Base-by-base conservation (phyloP, 2,797 vertebrate genomes). In the Gastrophryne carolinensis region DNA sequence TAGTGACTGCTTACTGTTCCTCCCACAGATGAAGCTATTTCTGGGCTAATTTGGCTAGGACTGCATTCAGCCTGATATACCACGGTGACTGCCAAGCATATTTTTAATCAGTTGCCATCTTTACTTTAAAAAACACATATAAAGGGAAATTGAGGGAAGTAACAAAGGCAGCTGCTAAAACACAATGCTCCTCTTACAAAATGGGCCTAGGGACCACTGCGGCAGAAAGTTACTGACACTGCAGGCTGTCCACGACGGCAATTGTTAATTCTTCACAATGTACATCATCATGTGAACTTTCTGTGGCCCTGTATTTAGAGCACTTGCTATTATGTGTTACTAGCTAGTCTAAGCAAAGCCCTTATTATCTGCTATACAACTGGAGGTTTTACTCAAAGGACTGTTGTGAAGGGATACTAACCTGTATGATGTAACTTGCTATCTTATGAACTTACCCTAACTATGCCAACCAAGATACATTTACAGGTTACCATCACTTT, bases 11-110 rank as follows among this genome's bases (percentile, higher is more conserved):
- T 84, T 79, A 79, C 61, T 69, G 80, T 81, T 84, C 80, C 61
- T 63, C 80, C 81, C 78, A 73, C 44, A 84, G 81, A 81, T 82
- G 81, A 62, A 83, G 78, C 76, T 79, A 78, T 82, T 82, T 54
- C 58, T 81, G 79, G 83, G 79, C 83, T 86, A 82, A 87, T 85
- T 86, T 86, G 78, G 80, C 68, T 67, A 89, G 79, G 76, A 84
- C 41, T 69, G 73, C 82, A 84, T 83, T 86, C 80, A 84, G 83
- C 83, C 72, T 81, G 78, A 80, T 84, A 85, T 80, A 83, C 81
- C 85, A 79, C 79, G 78, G 69, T 84, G 83, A 82, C 80, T 83
- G 83, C 69, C 78, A 80, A 72, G 82, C 81, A 75, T 78, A 87
- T 75, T 79, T 84, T 85, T 85, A 80, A 84, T 84, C 76, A 27